Percentiles rank a stretch among this genome's conserved stretches.
phyloP scores from a whole-genome alignment of 1,140 invertebrate genomes.

The Babylonia areolata region DNA sequence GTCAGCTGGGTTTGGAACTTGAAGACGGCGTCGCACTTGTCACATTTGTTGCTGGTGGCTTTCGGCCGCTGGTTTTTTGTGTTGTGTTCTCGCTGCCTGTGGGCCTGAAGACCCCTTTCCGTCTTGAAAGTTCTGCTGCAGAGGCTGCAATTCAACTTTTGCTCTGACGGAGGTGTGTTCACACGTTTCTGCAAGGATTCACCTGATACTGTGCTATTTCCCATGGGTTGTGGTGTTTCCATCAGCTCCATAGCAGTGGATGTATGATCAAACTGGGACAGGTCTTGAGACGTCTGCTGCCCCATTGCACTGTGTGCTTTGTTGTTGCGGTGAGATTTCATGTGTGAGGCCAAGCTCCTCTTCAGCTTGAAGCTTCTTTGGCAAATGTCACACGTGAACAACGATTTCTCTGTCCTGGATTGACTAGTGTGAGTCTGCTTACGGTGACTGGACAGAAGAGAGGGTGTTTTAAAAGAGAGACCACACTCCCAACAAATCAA shows the following conservation, averaged over 20 bases:
- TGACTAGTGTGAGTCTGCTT: not conserved
- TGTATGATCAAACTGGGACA: not conserved
- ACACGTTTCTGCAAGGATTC: not conserved
- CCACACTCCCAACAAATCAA: not conserved
- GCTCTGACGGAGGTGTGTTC: not conserved
- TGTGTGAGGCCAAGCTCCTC: not conserved
- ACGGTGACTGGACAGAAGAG: not conserved
- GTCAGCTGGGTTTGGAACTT: not conserved
- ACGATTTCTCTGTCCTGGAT: not conserved
- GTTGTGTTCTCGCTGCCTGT: not conserved
- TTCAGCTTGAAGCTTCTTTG: not conserved
- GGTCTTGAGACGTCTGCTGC: not conserved
- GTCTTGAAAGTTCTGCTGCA: not conserved
- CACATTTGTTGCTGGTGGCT: not conserved
- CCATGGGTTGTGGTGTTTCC: not conserved
- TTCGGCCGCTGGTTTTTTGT: not conserved
- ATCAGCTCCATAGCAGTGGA: not conserved
- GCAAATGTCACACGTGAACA: not conserved
- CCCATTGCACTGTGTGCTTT: not conserved
- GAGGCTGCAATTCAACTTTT: not conserved
- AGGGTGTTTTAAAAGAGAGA: not conserved
- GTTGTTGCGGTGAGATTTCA: not conserved
- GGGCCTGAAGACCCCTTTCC: not conserved
- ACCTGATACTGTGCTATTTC: not conserved
- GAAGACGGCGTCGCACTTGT: not conserved